phyloP scores from a whole-genome alignment of 53 echinoderm and acorn worm genomes.

The Holothuria scabra region DNA sequence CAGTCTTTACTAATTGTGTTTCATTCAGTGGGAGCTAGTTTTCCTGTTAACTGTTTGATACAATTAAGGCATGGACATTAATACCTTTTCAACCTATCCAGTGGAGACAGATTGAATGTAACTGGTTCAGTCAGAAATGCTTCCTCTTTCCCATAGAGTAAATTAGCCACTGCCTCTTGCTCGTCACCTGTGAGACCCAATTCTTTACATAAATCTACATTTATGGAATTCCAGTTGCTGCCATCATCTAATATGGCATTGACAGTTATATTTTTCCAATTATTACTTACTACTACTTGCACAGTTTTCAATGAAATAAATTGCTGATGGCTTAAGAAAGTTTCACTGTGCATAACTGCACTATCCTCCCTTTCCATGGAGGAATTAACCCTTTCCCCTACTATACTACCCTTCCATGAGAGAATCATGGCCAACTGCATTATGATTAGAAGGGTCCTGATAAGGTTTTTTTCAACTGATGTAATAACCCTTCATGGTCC shows the following conservation, averaged over 20 bases:
- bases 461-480: neutral
- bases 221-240: neutral
- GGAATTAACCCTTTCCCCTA: no score
- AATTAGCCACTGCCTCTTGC: neutral
- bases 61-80: slow-evolving; percentile 16
- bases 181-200: slow-evolving; percentile 23
- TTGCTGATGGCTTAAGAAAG: no score
- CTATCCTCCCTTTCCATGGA: no score
- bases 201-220: slow-evolving; percentile 31
- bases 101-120: slow-evolving; percentile 6
- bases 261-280: neutral
- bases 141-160: slow-evolving; percentile 40
- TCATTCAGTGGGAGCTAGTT: slow-evolving; percentile 14
- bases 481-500: neutral
- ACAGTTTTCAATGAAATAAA: neutral
- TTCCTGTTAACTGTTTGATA: slow-evolving; percentile 32
- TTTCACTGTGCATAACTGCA: no score
- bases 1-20: slow-evolving; percentile 18
- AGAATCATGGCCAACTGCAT: no score
- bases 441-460: no score
- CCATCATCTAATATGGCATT: slow-evolving; percentile 22
- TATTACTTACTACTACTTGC: neutral
- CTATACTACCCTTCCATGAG: no score
- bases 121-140: neutral
- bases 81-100: neutral